Percentiles rank a stretch among this genome's conserved stretches.
Conservation (phyloP, 2,888 invertebrate genomes). For the Leucophenga maculata region DNA sequence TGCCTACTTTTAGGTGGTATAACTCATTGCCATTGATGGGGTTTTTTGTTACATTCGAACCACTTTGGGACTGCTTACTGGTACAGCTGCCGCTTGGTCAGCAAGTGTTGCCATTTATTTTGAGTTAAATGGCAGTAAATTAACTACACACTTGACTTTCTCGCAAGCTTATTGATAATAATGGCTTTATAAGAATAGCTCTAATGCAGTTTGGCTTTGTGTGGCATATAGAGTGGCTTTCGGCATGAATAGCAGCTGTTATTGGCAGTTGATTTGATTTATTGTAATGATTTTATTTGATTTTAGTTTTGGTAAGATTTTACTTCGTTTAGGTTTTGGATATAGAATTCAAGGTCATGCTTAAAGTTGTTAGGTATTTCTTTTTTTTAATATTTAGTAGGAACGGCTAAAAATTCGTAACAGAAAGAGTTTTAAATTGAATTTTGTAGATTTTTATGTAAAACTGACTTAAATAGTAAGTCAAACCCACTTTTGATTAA, state of each 20-base stretch:
- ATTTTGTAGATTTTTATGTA: too few species aligned
- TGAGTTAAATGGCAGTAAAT: conserved; percentile 20
- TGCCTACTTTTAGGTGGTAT: not conserved
- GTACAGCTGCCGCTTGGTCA: not conserved
- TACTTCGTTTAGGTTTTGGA: not conserved
- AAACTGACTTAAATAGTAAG: too few species aligned
- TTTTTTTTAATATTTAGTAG: too few species aligned
- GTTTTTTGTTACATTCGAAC: not conserved
- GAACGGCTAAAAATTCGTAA: too few species aligned
- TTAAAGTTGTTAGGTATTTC: too few species aligned
- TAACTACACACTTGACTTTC: conserved; percentile 42
- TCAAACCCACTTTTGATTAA: too few species aligned
- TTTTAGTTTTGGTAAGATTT: not conserved
- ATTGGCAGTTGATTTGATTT: conserved; percentile 8
- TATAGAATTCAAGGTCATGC: too few species aligned
- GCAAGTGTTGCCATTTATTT: conserved; percentile 20
- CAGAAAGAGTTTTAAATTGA: too few species aligned
- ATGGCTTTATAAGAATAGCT: conserved; percentile 17
- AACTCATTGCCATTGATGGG: not conserved
- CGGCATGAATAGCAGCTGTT: conserved; percentile 1
- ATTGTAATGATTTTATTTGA: too few species aligned
- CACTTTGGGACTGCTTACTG: too few species aligned
- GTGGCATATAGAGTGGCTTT: not conserved
- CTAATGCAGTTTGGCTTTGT: not conserved
- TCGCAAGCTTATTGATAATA: conserved; percentile 17